A percentile compares a stretch with the other conserved stretches of the same genome.
phyloP scores from a whole-genome alignment of 2,888 invertebrate genomes.

The Amblyjoppa proteus region DNA sequence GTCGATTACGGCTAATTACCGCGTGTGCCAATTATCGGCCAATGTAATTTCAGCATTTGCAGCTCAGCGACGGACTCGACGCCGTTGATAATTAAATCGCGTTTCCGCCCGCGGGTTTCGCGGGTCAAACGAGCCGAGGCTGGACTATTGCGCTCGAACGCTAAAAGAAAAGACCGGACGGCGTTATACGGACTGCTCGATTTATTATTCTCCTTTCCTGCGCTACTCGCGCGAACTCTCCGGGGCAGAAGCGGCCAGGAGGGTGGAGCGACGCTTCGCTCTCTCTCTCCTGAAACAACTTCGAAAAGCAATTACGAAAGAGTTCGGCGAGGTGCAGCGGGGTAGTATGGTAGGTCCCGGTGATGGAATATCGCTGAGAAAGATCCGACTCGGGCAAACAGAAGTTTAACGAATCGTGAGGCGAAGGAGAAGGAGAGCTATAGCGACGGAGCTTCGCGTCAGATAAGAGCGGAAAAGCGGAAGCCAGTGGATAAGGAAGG shows the following conservation, averaged over 20 bases:
- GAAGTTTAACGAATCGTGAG: slow-evolving; percentile 71
- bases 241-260: slow-evolving; percentile 1
- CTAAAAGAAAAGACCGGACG: slow-evolving; percentile 10
- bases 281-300: slow-evolving; percentile 63
- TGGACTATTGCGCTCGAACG: not conserved
- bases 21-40: not conserved
- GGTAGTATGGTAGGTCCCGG: slow-evolving; percentile 2
- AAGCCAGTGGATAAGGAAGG: slow-evolving; percentile 26
- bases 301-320: slow-evolving; percentile 69
- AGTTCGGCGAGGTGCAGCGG: slow-evolving; percentile 45
- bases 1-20: not conserved
- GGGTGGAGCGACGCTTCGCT: slow-evolving; percentile 25
- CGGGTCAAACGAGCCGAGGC: slow-evolving; percentile 35
- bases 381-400: slow-evolving; percentile 65
- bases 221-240: slow-evolving; percentile 38
- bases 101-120: slow-evolving; percentile 6
- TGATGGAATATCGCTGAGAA: slow-evolving; percentile 56
- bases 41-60: slow-evolving; percentile 16
- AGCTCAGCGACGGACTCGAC: slow-evolving; percentile 3
- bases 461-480: slow-evolving; percentile 29
- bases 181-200: slow-evolving; percentile 46
- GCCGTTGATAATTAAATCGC: slow-evolving; percentile 53
- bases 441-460: slow-evolving; percentile 41
- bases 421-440: slow-evolving; percentile 52
- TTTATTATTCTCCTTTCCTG: slow-evolving; percentile 64